These are phyloP conservation scores for Cancer borealis DNA, from an alignment of 2,888 invertebrate species.

Conservation along the genomic window DNA sequence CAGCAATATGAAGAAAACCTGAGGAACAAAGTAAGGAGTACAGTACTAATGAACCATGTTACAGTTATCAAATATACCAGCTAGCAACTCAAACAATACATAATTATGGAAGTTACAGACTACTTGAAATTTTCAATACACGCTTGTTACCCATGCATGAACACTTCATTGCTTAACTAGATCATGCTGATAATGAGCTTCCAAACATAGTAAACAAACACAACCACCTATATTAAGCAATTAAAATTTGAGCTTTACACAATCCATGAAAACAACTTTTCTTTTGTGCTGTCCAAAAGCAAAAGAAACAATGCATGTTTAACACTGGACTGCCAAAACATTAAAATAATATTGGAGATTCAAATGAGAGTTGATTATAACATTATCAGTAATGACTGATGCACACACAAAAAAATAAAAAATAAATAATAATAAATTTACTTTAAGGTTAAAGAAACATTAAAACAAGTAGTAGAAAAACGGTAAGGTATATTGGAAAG, in stretches of 20 bases:
- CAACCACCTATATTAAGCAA: not conserved
- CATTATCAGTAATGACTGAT: no score
- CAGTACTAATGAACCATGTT: not conserved
- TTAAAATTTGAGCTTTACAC: not conserved
- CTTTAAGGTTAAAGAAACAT: not conserved
- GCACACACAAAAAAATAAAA: no score
- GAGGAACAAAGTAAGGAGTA: not conserved
- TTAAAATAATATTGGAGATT: not conserved
- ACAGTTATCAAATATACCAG: not conserved
- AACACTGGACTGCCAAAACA: not conserved
- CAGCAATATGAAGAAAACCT: not conserved
- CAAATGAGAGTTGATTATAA: no score
- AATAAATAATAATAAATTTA: no score
- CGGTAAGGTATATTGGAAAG: not conserved
- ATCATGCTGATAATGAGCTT: not conserved
- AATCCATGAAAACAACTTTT: not conserved
- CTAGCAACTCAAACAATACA: not conserved
- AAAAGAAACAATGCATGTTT: no score
- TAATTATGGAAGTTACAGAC: not conserved
- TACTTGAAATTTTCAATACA: not conserved
- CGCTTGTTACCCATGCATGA: no score
- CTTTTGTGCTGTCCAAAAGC: not conserved
- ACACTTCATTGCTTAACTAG: not conserved
- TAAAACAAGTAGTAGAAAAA: not conserved
- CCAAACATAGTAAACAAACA: not conserved